Conservation (phyloP, 2,888 invertebrate species). For the Pammene fasciana region DNA sequence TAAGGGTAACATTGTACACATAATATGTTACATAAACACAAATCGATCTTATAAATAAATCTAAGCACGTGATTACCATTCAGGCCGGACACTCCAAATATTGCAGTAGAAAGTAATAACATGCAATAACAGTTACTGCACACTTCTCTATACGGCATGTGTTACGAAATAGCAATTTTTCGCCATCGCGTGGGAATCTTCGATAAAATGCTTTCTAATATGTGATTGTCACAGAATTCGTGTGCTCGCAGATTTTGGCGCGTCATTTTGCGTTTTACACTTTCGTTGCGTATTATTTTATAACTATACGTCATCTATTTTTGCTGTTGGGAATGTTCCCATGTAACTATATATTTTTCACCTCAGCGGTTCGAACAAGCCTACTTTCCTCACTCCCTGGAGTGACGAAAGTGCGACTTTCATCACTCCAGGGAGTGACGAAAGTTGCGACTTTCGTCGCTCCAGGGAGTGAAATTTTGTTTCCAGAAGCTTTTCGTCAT, state of each 20-base stretch:
- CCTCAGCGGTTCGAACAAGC: too few species aligned
- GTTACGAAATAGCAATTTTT: constrained; percentile 36
- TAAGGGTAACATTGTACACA: constrained; percentile 12
- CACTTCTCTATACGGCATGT: constrained; percentile 1
- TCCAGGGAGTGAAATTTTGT: too few species aligned
- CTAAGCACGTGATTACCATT: constrained; percentile 11
- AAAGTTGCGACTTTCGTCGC: too few species aligned
- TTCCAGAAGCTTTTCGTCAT: too few species aligned
- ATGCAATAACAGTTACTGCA: constrained; percentile 10
- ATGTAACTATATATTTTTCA: too few species aligned
- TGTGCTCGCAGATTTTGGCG: constrained; percentile 4
- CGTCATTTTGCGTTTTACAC: constrained; percentile 6
- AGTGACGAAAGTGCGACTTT: too few species aligned
- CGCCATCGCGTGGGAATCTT: constrained; percentile 28
- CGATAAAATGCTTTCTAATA: constrained; percentile 39
- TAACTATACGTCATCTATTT: neutral
- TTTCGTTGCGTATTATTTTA: constrained; percentile 21
- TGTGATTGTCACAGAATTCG: constrained; percentile 26
- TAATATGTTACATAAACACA: constrained; percentile 20
- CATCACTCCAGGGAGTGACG: too few species aligned
- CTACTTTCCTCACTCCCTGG: too few species aligned
- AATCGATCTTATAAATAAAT: constrained; percentile 1
- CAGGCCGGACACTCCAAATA: constrained; percentile 14
- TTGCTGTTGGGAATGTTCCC: too few species aligned
- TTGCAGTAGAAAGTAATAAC: constrained; percentile 25